phyloP scores from a whole-genome alignment of 2,797 vertebrate species.

The Poecilia gillii region DNA sequence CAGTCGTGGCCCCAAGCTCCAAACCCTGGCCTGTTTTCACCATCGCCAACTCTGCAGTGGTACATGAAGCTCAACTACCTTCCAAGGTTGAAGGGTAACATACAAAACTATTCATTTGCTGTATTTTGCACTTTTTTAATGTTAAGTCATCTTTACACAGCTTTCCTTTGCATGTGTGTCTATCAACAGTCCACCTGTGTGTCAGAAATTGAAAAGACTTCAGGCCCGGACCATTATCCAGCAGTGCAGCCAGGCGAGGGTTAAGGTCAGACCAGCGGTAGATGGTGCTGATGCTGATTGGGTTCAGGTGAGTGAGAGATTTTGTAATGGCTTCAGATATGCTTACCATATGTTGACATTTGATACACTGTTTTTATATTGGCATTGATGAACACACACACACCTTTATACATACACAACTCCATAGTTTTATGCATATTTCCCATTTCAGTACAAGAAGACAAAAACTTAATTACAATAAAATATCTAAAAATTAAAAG shows the following conservation, averaged over 20 bases:
- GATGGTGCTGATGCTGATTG: slow-evolving; percentile 63
- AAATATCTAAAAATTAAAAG: no score
- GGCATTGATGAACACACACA: no score
- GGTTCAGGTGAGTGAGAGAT: slow-evolving; percentile 53
- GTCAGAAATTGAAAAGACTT: slow-evolving; percentile 10
- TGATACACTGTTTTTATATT: no score
- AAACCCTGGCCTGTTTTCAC: slow-evolving; percentile 66
- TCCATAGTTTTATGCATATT: no score
- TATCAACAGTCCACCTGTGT: slow-evolving; percentile 16
- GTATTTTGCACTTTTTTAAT: neutral
- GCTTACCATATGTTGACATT: neutral
- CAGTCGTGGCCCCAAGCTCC: slow-evolving; percentile 42
- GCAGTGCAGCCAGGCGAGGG: slow-evolving; percentile 65
- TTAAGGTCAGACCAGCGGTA: slow-evolving; percentile 55
- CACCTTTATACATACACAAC: no score
- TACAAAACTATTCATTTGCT: neutral
- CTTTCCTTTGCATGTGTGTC: neutral
- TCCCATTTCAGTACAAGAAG: no score
- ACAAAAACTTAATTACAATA: no score
- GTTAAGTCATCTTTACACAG: neutral
- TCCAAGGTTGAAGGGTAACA: slow-evolving; percentile 24
- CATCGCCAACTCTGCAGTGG: neutral
- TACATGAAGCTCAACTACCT: neutral
- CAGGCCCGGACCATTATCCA: slow-evolving; percentile 69
- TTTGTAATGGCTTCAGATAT: neutral